Base-by-base conservation (phyloP, 2,888 invertebrate genomes). In the Pammene aurita region DNA sequence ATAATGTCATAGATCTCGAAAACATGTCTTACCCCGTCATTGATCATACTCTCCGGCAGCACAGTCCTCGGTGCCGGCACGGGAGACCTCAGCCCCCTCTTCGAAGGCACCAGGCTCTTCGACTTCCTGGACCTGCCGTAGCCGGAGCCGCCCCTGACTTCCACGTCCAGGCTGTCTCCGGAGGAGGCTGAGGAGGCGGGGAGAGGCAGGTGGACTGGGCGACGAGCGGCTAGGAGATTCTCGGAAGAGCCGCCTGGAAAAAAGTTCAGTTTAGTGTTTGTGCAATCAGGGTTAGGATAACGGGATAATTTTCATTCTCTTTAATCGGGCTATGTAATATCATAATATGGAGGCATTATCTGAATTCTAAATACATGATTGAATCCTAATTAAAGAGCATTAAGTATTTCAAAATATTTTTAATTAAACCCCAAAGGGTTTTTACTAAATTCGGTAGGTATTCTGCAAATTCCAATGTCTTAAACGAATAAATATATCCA, bases 161-260 rank as follows among this genome's bases (percentile, higher is more conserved):
- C 92, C 62, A 92, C 84, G 66, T 92, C 91, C 52, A 92, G 80
- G 72, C 90, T 92, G 80, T 92, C 92, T 7, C 92, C 92, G 0
- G 92, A 92, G 0, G 92, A 91, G 14, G 58, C 58, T 5, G 58
- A 58, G 0, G 90, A 90, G 0, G 90, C 83, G 2, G 89, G 89
- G 0, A 92, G 80, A 68, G 86, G 86, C 10, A 90, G 80, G 72
- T 88, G 83, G 71, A 77, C 86, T 1, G 91, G 90, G 38, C 91
- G 78, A 14, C 89, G 75, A 52, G 80, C 77, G 6, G 78, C 77
- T 5, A 86, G 79, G 0, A 92, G 83, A 75, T 92, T 91, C 75
- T 92, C 92, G 9, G 89, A 86, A 1, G 92, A 92, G 14, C 90
- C 90, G 13, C 91, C 92, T 92, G 86, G 63, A 88, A 86, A 41